A percentile compares a stretch with the other conserved stretches of the same genome.
These are phyloP conservation scores for Strongylocentrotus purpuratus DNA, from an alignment of 35 echinoderm and acorn worm genomes.

Conservation along the genomic window DNA sequence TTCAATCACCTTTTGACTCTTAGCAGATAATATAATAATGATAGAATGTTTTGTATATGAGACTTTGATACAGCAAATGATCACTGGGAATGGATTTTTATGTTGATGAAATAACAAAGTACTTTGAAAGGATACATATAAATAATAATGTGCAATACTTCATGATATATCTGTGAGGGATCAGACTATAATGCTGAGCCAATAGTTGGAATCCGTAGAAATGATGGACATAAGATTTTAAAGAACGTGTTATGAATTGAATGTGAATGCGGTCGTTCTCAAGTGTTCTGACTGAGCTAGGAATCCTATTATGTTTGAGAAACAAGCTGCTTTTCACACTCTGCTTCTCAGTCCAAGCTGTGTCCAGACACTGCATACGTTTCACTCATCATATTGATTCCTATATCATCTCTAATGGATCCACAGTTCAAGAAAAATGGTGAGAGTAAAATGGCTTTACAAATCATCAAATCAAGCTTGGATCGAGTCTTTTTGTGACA, in stretches of 20 bases:
- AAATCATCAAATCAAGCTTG: not conserved
- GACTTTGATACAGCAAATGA: not conserved
- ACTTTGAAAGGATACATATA: too few species aligned
- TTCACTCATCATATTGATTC: not conserved
- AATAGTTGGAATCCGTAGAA: not conserved
- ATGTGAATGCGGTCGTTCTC: not conserved
- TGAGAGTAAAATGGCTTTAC: not conserved
- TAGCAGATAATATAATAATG: not conserved
- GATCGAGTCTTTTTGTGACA: not conserved
- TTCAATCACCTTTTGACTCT: not conserved
- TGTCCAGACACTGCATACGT: not conserved
- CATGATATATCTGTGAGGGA: too few species aligned
- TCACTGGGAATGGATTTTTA: not conserved
- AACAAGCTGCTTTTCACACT: constrained; percentile 2
- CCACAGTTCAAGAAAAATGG: not conserved
- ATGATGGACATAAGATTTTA: not conserved
- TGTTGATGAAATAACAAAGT: not conserved
- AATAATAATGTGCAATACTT: too few species aligned
- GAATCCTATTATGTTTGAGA: not conserved
- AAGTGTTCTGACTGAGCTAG: not conserved
- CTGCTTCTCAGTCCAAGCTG: not conserved
- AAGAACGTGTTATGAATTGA: not conserved
- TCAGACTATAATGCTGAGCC: not conserved
- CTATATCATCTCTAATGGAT: constrained; percentile 11
- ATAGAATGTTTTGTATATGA: not conserved